Conservation (phyloP, 2,888 invertebrate species). For the Tribolium freemani region DNA sequence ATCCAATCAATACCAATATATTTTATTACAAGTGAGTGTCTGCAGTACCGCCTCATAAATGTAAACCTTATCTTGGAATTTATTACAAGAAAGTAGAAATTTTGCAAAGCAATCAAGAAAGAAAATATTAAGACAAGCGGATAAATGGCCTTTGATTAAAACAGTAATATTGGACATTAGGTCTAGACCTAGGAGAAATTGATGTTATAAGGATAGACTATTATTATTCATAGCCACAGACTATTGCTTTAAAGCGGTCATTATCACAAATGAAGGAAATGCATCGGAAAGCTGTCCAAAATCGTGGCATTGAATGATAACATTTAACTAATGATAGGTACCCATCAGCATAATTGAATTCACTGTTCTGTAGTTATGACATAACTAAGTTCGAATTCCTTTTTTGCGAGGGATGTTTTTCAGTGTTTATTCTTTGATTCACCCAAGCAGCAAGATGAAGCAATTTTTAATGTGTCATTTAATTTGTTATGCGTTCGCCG, state of each 20-base stretch:
- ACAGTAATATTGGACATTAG: too few relatives aligned
- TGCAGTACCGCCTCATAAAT: too few relatives aligned
- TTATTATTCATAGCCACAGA: background rate
- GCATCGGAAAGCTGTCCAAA: conserved; percentile 32
- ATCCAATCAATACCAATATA: background rate
- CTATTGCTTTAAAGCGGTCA: conserved; percentile 2
- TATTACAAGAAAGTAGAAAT: too few relatives aligned
- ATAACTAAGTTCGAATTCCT: background rate
- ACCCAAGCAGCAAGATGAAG: too few relatives aligned
- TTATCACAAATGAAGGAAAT: conserved; percentile 23
- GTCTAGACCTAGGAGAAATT: too few relatives aligned
- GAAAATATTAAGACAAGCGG: too few relatives aligned
- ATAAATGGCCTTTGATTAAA: too few relatives aligned
- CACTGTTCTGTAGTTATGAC: background rate
- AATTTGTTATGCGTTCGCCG: background rate
- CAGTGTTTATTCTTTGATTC: too few relatives aligned
- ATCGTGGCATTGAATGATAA: conserved; percentile 1
- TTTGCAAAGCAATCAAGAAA: too few relatives aligned
- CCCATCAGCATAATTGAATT: background rate
- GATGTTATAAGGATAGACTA: too few relatives aligned
- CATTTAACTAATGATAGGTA: conserved; percentile 16
- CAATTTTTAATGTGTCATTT: background rate
- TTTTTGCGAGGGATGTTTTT: too few relatives aligned
- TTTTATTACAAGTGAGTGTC: background rate
- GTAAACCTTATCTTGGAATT: too few relatives aligned